Percentiles rank a stretch among this genome's conserved stretches.
Evolutionary conservation across 1,140 invertebrate species (phyloP).

Genomic region (Drosophila sturtevanti): DNA sequence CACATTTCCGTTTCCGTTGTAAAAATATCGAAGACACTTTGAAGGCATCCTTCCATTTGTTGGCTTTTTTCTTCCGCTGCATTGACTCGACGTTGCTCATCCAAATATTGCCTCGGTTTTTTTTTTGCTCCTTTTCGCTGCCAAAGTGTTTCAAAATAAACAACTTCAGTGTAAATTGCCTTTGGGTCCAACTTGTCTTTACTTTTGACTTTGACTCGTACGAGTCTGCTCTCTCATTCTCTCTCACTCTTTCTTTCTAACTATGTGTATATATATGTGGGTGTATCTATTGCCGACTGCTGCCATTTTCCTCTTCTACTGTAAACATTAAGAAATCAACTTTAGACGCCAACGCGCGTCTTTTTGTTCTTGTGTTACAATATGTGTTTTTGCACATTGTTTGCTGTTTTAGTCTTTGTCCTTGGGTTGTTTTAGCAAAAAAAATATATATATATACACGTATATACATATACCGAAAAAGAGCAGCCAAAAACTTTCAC

Average conservation of each 20-base stretch:
- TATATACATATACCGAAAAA: background rate
- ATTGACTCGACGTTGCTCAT: conserved; percentile 4
- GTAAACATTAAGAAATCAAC: conserved; percentile 81
- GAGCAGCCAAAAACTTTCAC: conserved; percentile 27
- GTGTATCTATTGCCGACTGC: conserved; percentile 45
- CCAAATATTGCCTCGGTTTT: conserved; percentile 17
- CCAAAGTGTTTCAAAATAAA: conserved; percentile 77
- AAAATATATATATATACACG: background rate
- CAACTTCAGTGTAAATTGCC: conserved; percentile 78
- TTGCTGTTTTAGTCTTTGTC: conserved; percentile 51
- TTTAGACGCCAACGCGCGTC: conserved; percentile 67
- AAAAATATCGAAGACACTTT: conserved; percentile 47
- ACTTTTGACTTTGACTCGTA: conserved; percentile 54
- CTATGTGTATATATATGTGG: conserved; percentile 18
- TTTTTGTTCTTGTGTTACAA: conserved; percentile 71
- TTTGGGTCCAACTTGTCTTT: conserved; percentile 18
- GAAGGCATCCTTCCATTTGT: conserved; percentile 1
- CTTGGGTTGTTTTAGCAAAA: conserved; percentile 47
- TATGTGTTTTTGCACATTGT: conserved; percentile 50
- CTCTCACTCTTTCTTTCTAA: background rate
- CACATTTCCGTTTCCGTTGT: conserved; percentile 70
- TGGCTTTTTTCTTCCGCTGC: conserved; percentile 15
- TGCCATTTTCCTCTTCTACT: conserved; percentile 68
- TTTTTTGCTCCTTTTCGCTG: conserved; percentile 26
- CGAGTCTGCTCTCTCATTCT: background rate